Base-by-base conservation (phyloP, 2,888 invertebrate genomes). In the Agelastica alni region DNA sequence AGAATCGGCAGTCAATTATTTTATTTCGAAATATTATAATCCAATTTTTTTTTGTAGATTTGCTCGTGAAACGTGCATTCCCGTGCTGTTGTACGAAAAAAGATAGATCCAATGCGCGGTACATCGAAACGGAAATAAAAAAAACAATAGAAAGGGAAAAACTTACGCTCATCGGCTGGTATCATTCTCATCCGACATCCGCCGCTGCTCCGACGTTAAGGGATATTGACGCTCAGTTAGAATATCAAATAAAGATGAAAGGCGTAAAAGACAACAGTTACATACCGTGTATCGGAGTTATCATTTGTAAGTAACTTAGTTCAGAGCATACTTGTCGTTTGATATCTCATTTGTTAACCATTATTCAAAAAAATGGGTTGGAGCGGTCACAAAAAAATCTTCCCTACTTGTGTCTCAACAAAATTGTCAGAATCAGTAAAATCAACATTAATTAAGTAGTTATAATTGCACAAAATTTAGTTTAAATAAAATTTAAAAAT, bases 181-280 rank as follows among this genome's bases (percentile, higher is more conserved):
- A 96, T 78, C 96, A 96, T 77, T 94, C 94, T 6, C 96, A 96
- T 79, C 93, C 95, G 0, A 85, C 87, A 47, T 88, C 89, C 62
- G 88, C 91, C 49, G 90, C 94, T 1, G 90, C 93, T 67, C 96
- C 93, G 58, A 94, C 89, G 68, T 82, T 85, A 53, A 80, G 92
- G 47, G 96, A 97, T 74, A 90, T 96, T 52, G 94, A 96, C 72
- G 87, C 91, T 53, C 96, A 97, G 77, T 79, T 97, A 60, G 95
- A 96, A 69, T 95, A 96, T 78, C 94, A 97, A 78, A 91, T 96
- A 51, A 89, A 89, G 72, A 92, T 96, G 91, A 91, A 94, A 67
- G 96, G 96, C 2, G 86, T 88, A 2, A 89, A 88, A 20, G 94
- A 95, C 78, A 88, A 91, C 60, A 91, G 89, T n/a, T 96, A 96